These are phyloP conservation scores for Mesoclemmys tuberculata DNA, from an alignment of 2,113 vertebrate species.

Conservation along the genomic window DNA sequence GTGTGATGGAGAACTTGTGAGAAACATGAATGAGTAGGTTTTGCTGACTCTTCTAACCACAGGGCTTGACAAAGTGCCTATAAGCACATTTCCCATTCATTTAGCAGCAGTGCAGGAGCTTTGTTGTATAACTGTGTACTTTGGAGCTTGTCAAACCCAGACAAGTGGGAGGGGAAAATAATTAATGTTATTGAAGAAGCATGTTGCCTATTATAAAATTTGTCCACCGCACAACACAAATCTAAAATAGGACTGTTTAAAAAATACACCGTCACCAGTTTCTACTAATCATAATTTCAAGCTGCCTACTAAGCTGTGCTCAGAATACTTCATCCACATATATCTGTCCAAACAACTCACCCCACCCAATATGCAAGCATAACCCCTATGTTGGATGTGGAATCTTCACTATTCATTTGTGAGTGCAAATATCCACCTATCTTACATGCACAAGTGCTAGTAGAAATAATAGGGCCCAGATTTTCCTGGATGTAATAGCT, in stretches of 20 bases:
- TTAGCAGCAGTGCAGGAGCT: conserved; percentile 36
- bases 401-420: background rate
- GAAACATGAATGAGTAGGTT: conserved; percentile 64
- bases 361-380: background rate
- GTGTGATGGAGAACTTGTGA: conserved; percentile 5
- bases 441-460: background rate
- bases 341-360: background rate
- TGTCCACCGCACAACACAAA: too few relatives aligned
- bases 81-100: conserved; percentile 60
- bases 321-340: background rate
- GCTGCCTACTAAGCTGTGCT: background rate
- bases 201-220: background rate
- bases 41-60: conserved; percentile 60
- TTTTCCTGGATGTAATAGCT: too few relatives aligned
- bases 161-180: background rate
- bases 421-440: background rate
- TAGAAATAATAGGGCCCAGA: too few relatives aligned
- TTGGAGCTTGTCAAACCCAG: conserved; percentile 7
- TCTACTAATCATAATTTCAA: background rate
- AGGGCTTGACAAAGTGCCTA: conserved; percentile 44
- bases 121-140: conserved; percentile 34
- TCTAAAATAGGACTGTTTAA: background rate
- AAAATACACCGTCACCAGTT: background rate
- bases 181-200: conserved; percentile 18
- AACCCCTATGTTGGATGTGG: background rate